Evolutionary conservation across 1,140 invertebrate species (phyloP).

Genomic region (Trichomalopsis sarcophagae): DNA sequence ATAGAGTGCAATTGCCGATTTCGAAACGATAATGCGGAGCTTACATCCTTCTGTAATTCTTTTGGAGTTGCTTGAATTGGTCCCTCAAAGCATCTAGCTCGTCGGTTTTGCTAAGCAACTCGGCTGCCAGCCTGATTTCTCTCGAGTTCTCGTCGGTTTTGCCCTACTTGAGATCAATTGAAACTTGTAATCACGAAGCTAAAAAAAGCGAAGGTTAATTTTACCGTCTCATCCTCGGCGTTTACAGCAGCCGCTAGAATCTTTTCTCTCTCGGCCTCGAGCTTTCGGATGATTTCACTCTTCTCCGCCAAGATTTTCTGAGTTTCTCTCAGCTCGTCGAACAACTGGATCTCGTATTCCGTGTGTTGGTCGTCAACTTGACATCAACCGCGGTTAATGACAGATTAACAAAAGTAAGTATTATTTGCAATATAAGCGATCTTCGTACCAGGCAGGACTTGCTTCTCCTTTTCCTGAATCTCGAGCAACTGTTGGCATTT

Average conservation of each 20-base stretch:
- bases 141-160: conserved; percentile 29
- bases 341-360: conserved; percentile 61
- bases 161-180: conserved; percentile 50
- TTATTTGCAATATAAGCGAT: background rate
- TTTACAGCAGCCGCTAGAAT: conserved; percentile 25
- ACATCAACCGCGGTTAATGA: background rate
- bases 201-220: conserved; percentile 2
- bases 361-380: conserved; percentile 50
- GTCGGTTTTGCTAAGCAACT: conserved; percentile 55
- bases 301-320: conserved; percentile 46
- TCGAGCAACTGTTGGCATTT: conserved; percentile 60
- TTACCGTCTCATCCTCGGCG: conserved; percentile 5
- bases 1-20: background rate
- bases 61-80: conserved; percentile 55
- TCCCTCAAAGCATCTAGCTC: conserved; percentile 55
- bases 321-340: conserved; percentile 55
- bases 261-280: conserved; percentile 42
- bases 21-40: background rate
- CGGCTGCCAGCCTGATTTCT: conserved; percentile 45
- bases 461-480: conserved; percentile 54
- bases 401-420: background rate
- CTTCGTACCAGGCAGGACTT: conserved; percentile 53
- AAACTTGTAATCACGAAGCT: conserved; percentile 43
- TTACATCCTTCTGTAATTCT: conserved; percentile 56
- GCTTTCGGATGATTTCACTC: conserved; percentile 50